Percentiles rank a stretch among this genome's conserved stretches.
These are phyloP conservation scores for Poeciliopsis gracilis DNA, from an alignment of 2,797 vertebrate genomes.

Conservation along the genomic window DNA sequence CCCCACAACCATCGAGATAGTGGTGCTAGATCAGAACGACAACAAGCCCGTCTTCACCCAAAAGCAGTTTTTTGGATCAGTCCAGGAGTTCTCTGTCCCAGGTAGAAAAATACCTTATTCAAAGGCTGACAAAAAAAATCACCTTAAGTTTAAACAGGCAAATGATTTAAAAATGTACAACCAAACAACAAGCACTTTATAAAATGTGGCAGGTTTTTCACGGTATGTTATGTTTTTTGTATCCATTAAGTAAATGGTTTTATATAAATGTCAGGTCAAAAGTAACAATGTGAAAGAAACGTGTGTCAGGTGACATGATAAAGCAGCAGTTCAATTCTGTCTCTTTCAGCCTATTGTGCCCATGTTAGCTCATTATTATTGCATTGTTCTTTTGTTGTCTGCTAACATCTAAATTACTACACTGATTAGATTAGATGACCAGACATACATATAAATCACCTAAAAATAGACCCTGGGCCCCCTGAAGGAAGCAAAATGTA, in stretches of 20 bases:
- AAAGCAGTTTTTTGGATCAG: constrained; percentile 79
- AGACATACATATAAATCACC: background rate
- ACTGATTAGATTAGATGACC: background rate
- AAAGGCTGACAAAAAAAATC: background rate
- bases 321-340: background rate
- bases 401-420: background rate
- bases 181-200: background rate
- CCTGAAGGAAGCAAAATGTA: too few relatives aligned
- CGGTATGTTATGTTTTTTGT: background rate
- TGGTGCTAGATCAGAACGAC: constrained; percentile 98
- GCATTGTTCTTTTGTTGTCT: background rate
- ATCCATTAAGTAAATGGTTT: background rate
- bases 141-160: background rate
- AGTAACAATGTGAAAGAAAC: background rate
- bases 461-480: background rate
- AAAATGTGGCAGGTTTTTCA: background rate
- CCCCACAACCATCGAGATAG: constrained; percentile 93
- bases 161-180: background rate
- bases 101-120: constrained; percentile 71
- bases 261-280: background rate
- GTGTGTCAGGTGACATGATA: background rate
- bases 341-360: background rate
- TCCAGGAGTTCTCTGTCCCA: constrained; percentile 90
- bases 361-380: background rate
- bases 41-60: constrained; percentile 89